phyloP scores from a whole-genome alignment of 2,888 invertebrate genomes.

The Lingula anatina region DNA sequence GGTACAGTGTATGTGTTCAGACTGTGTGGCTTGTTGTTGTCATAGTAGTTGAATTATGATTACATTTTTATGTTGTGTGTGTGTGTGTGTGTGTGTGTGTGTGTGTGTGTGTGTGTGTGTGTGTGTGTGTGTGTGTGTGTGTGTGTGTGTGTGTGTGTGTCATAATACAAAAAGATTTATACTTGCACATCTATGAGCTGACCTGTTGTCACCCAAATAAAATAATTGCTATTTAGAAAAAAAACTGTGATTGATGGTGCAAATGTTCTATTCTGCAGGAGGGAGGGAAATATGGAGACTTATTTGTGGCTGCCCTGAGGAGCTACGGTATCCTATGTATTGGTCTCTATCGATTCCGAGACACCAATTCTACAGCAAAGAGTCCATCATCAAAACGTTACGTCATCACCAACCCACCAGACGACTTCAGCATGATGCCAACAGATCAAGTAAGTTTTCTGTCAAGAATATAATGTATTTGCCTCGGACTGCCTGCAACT shows the following conservation, averaged over 20 bases:
- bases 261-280: slow-evolving; percentile 56
- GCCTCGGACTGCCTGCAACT: too few relatives aligned
- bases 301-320: slow-evolving; percentile 93
- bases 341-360: slow-evolving; percentile 80
- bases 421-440: slow-evolving; percentile 92
- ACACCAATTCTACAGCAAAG: slow-evolving; percentile 30
- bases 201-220: not conserved
- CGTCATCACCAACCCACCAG: slow-evolving; percentile 99
- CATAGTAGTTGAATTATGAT: too few relatives aligned
- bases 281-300: slow-evolving; percentile 94
- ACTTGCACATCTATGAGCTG: too few relatives aligned
- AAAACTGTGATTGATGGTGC: not conserved
- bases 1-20: too few relatives aligned
- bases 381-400: slow-evolving; percentile 78
- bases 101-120: too few relatives aligned
- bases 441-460: slow-evolving; percentile 94
- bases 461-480: too few relatives aligned
- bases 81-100: too few relatives aligned
- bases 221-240: not conserved
- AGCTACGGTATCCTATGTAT: slow-evolving; percentile 99
- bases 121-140: too few relatives aligned
- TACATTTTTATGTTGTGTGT: too few relatives aligned
- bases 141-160: too few relatives aligned
- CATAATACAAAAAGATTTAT: too few relatives aligned
- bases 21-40: too few relatives aligned